Evolutionary conservation across 2,888 invertebrate species (phyloP).

Genomic region (Drosophila ustulata): DNA sequence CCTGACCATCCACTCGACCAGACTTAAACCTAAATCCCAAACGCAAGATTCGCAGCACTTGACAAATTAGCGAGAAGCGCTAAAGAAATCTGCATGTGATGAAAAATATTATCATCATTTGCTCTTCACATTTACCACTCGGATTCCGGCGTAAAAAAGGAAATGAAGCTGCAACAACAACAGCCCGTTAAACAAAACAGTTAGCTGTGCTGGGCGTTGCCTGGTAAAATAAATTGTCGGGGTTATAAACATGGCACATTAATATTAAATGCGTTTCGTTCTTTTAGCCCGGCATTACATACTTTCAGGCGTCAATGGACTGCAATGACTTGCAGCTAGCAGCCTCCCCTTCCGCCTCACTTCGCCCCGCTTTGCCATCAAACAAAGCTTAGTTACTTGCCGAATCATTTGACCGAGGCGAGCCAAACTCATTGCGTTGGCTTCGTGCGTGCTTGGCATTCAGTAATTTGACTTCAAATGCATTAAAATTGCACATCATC

Average conservation of each 20-base stretch:
- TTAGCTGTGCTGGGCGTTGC: constrained; percentile 14
- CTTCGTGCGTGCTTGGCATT: constrained; percentile 74
- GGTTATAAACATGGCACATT: constrained; percentile 77
- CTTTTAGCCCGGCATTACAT: constrained; percentile 58
- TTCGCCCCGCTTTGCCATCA: not conserved
- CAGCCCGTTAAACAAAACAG: constrained; percentile 10
- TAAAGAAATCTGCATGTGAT: constrained; percentile 61
- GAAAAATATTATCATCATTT: constrained; percentile 72
- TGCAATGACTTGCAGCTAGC: constrained; percentile 75
- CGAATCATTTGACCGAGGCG: constrained; percentile 58
- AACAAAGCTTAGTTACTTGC: constrained; percentile 48
- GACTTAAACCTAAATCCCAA: constrained; percentile 20
- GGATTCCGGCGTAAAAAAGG: not conserved
- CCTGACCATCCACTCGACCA: constrained; percentile 40
- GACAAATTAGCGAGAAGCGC: constrained; percentile 70
- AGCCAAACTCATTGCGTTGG: constrained; percentile 57
- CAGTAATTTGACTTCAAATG: constrained; percentile 79
- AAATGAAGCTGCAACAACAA: constrained; percentile 15
- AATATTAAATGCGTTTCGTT: constrained; percentile 81
- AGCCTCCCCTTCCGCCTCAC: constrained; percentile 18
- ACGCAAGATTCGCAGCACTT: constrained; percentile 43
- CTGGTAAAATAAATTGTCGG: constrained; percentile 77
- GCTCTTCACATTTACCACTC: constrained; percentile 19
- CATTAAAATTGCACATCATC: constrained; percentile 69
- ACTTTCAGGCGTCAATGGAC: constrained; percentile 79